Evolutionary conservation across 1,140 invertebrate genomes (phyloP).

Genomic region (Theocolax elegans): DNA sequence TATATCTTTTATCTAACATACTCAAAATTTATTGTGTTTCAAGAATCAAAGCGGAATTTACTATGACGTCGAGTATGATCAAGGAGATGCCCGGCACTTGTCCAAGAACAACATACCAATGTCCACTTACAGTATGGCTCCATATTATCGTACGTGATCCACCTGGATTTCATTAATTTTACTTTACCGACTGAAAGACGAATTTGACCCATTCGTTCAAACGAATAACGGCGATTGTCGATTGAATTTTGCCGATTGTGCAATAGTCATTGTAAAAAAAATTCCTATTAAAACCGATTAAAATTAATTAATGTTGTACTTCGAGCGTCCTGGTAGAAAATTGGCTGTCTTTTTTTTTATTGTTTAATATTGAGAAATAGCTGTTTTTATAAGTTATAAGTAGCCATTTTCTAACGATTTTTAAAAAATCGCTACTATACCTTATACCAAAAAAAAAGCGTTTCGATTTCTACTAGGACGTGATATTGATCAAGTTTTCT

Average conservation of each 20-base stretch:
- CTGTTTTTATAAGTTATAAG: too few species aligned
- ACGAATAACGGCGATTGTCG: neutral
- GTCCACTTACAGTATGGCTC: conserved; percentile 73
- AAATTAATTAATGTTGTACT: conserved; percentile 13
- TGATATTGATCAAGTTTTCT: too few species aligned
- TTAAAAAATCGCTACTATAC: too few species aligned
- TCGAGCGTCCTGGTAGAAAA: too few species aligned
- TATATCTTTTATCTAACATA: too few species aligned
- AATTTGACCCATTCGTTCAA: too few species aligned
- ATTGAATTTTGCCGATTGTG: conserved; percentile 4
- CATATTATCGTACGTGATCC: conserved; percentile 63
- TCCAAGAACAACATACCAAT: conserved; percentile 74
- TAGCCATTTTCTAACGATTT: too few species aligned
- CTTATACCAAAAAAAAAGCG: too few species aligned
- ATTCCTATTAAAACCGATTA: neutral
- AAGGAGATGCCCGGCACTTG: conserved; percentile 72
- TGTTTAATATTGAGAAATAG: too few species aligned
- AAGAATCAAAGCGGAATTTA: conserved; percentile 90
- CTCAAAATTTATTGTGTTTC: too few species aligned
- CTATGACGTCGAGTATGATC: conserved; percentile 87
- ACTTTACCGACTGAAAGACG: neutral
- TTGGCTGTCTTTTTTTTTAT: too few species aligned
- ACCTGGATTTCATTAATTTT: neutral
- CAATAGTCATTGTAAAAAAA: conserved; percentile 17
- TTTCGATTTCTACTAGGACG: too few species aligned